Percentiles rank a stretch among this genome's conserved stretches.
Evolutionary conservation across 1,140 invertebrate species (phyloP).

Genomic region (Drosophila tristis): DNA sequence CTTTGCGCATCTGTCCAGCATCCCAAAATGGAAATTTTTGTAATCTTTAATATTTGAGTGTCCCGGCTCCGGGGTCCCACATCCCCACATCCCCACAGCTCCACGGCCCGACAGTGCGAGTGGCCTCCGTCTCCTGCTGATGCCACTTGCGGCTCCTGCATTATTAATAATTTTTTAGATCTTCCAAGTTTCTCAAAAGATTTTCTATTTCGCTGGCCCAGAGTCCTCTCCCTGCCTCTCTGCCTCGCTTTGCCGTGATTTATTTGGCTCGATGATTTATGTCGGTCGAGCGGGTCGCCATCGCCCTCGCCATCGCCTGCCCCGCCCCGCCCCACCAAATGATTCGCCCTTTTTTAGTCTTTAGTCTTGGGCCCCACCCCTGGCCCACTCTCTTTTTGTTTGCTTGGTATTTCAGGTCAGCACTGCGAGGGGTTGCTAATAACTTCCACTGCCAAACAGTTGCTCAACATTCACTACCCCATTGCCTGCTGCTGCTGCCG

Average conservation of each 20-base stretch:
- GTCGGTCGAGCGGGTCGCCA: conserved; percentile 36
- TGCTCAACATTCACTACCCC: conserved; percentile 10
- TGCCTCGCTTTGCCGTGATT: conserved; percentile 57
- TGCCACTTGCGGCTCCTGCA: conserved; percentile 41
- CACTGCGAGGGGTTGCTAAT: conserved; percentile 7
- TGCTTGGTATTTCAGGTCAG: conserved; percentile 20
- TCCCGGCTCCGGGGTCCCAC: conserved; percentile 11
- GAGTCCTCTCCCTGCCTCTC: background rate
- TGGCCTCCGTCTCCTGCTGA: conserved; percentile 1
- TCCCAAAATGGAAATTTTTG: conserved; percentile 34
- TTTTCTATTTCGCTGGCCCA: conserved; percentile 58
- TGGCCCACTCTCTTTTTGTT: conserved; percentile 12
- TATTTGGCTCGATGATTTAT: conserved; percentile 77
- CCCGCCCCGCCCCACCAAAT: background rate
- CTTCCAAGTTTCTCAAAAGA: conserved; percentile 63
- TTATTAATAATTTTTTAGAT: conserved; percentile 74
- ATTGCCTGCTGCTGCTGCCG: background rate
- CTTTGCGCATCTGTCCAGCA: background rate
- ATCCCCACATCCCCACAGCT: background rate
- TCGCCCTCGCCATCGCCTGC: conserved; percentile 1
- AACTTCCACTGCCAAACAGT: conserved; percentile 7
- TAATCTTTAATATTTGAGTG: conserved; percentile 49
- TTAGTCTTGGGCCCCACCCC: conserved; percentile 17
- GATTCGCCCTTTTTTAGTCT: background rate
- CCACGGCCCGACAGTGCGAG: background rate